Percentiles rank a stretch among this genome's conserved stretches.
phyloP scores from a whole-genome alignment of 2,797 vertebrate species.

The Acridotheres tristis region DNA sequence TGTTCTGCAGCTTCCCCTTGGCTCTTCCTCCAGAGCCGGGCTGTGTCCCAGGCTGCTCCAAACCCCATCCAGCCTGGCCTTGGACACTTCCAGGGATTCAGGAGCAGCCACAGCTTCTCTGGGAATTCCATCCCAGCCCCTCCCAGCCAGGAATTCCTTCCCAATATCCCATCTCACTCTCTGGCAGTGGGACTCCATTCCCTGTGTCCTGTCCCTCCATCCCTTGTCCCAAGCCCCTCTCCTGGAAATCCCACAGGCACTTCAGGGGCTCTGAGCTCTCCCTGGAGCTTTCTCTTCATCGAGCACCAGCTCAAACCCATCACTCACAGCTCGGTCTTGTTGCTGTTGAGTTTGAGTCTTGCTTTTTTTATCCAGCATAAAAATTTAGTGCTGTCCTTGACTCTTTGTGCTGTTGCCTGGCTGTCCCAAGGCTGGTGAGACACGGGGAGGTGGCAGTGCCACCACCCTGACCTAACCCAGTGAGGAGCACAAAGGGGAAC shows the following conservation, averaged over 20 bases:
- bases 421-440: fast-evolving
- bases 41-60: background rate
- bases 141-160: fast-evolving
- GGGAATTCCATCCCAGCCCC: background rate
- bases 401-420: fast-evolving
- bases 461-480: background rate
- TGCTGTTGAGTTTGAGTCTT: background rate
- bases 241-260: background rate
- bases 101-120: background rate
- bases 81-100: background rate
- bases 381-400: fast-evolving
- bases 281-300: background rate
- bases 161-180: background rate
- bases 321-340: fast-evolving
- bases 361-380: background rate
- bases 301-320: fast-evolving
- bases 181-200: background rate
- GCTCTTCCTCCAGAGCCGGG: background rate
- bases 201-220: too few species aligned
- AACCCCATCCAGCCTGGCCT: background rate
- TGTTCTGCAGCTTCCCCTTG: background rate
- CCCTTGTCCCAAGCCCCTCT: background rate
- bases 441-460: fast-evolving
- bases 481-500: fast-evolving
- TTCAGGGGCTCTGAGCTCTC: background rate